phyloP scores from a whole-genome alignment of 2,113 vertebrate genomes.

The Delphinus delphis region DNA sequence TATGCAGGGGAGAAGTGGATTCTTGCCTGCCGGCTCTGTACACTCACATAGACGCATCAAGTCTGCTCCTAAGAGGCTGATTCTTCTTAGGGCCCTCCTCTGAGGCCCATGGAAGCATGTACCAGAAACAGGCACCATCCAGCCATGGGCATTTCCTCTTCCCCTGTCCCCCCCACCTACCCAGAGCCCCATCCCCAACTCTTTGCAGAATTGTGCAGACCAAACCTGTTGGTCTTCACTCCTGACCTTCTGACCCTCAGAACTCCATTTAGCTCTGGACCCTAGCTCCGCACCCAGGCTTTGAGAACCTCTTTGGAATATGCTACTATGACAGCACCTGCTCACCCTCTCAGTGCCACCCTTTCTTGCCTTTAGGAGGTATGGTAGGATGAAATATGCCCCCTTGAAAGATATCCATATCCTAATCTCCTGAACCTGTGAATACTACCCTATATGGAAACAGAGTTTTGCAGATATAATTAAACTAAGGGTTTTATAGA shows the following conservation, averaged over 20 bases:
- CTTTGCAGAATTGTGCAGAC: neutral
- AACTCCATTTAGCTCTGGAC: neutral
- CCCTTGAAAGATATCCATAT: neutral
- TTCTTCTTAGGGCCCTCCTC: neutral
- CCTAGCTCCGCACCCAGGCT: neutral
- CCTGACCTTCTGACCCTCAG: neutral
- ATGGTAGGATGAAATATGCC: neutral
- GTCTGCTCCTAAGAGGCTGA: neutral
- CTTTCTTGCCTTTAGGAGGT: neutral
- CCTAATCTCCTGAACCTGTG: neutral
- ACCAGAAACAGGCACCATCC: neutral
- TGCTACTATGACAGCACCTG: neutral
- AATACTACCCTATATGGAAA: neutral
- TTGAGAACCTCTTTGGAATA: neutral
- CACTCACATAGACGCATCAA: neutral
- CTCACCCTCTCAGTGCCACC: neutral
- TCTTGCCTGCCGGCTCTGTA: neutral
- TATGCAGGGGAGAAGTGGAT: neutral
- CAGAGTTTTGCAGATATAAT: neutral
- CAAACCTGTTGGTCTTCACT: neutral
- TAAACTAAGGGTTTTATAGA: neutral
- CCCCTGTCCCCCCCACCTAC: fast-evolving
- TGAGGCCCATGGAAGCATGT: neutral
- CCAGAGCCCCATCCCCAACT: neutral
- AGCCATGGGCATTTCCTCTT: neutral